Evolutionary conservation across 2,113 vertebrate genomes (phyloP).

Genomic region (Cryptotis parvus): DNA sequence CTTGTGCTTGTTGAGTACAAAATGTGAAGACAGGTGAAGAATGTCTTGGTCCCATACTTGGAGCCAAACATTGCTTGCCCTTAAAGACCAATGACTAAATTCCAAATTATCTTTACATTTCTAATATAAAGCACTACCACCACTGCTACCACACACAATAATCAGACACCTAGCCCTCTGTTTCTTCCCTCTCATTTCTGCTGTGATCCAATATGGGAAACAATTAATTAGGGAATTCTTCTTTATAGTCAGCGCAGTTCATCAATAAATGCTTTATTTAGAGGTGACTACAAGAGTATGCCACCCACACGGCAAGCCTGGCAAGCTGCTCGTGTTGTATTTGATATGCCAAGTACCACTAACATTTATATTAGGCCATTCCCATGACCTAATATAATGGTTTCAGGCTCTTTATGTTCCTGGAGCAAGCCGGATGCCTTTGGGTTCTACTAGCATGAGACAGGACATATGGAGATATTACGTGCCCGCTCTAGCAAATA

Average conservation of each 20-base stretch:
- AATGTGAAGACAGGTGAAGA: background rate
- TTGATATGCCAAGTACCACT: no score
- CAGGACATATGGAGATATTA: no score
- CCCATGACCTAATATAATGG: no score
- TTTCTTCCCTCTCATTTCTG: background rate
- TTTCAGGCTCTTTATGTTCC: no score
- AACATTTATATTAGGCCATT: no score
- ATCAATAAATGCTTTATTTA: no score
- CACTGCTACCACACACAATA: background rate
- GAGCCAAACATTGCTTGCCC: background rate
- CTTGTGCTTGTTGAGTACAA: background rate
- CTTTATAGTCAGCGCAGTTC: background rate
- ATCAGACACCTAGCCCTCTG: background rate
- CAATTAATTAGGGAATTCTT: background rate
- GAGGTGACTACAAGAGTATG: no score
- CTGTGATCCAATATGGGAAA: background rate
- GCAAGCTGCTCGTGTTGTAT: no score
- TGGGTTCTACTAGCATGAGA: no score
- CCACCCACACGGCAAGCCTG: no score
- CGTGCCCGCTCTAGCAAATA: no score
- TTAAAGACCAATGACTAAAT: background rate
- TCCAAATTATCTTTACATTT: background rate
- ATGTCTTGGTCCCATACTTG: background rate
- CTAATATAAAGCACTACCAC: background rate
- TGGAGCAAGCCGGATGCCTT: no score